Conservation (phyloP, 2,888 invertebrate species). For the Drosophila helvetica region DNA sequence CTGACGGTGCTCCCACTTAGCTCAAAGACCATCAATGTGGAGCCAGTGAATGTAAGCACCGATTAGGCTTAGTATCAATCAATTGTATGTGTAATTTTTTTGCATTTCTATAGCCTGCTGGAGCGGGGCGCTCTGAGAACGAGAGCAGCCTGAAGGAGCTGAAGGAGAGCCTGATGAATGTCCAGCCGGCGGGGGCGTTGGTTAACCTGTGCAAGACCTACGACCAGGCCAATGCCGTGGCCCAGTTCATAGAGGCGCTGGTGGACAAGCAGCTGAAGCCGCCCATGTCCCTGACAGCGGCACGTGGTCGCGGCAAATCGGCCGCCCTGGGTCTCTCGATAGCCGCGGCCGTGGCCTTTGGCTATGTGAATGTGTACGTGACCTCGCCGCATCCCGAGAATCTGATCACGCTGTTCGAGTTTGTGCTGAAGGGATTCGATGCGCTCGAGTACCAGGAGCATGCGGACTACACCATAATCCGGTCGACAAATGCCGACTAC, state of each 20-base stretch:
- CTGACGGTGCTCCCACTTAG: conserved; percentile 96
- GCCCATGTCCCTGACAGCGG: conserved; percentile 97
- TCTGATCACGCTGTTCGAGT: conserved; percentile 98
- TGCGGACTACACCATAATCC: conserved; percentile 96
- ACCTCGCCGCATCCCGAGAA: conserved; percentile 99
- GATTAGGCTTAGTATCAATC: fast-evolving
- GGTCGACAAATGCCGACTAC: conserved; percentile 97
- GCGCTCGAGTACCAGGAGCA: conserved; percentile 97
- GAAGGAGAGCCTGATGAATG: conserved; percentile 93
- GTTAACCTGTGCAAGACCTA: conserved; percentile 95
- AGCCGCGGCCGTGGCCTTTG: conserved; percentile 92
- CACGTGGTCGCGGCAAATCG: conserved; percentile 98
- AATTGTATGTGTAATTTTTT: background rate
- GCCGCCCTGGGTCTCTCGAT: conserved; percentile 97
- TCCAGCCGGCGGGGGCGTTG: conserved; percentile 95
- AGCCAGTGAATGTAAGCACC: conserved; percentile 86
- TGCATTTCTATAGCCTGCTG: conserved; percentile 59
- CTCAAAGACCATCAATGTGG: conserved; percentile 92
- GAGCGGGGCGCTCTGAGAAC: conserved; percentile 82
- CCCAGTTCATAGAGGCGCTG: conserved; percentile 97
- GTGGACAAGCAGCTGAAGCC: conserved; percentile 94
- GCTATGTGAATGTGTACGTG: conserved; percentile 95
- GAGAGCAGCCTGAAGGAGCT: conserved; percentile 89
- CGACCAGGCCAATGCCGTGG: conserved; percentile 96
- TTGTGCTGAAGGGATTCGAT: conserved; percentile 97